Conservation (phyloP, 2,113 vertebrate genomes). For the Prolemur simus region DNA sequence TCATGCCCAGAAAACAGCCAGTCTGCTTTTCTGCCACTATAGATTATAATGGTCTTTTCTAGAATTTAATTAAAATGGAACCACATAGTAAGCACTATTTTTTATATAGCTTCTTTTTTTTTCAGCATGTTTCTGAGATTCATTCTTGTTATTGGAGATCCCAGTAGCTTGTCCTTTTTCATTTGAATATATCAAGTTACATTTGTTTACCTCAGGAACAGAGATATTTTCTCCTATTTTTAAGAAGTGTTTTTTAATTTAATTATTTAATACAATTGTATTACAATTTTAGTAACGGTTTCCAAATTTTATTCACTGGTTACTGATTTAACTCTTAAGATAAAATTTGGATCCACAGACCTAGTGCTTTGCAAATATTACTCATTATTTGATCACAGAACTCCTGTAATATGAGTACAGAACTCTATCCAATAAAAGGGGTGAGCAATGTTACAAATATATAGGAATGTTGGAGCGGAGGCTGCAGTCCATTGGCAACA, state of each 20-base stretch:
- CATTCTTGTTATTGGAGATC: not conserved
- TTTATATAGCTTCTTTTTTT: not conserved
- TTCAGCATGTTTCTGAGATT: not conserved
- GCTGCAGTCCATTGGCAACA: accelerated
- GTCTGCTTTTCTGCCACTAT: not conserved
- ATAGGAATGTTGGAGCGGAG: accelerated
- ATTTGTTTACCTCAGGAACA: not conserved
- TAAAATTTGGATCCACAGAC: not conserved
- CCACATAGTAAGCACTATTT: not conserved
- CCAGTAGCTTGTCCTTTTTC: not conserved
- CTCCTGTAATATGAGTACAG: not conserved
- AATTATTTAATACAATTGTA: not conserved
- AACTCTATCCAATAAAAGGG: not conserved
- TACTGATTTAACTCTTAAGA: not conserved
- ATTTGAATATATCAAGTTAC: not conserved
- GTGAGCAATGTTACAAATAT: not conserved
- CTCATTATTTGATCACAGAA: not conserved
- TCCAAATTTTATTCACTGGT: not conserved
- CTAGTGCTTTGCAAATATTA: not conserved
- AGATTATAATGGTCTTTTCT: not conserved
- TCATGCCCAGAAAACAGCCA: not conserved
- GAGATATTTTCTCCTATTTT: not conserved
- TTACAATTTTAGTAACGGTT: not conserved
- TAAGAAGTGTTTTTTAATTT: not conserved
- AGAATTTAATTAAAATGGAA: not conserved